Evolutionary conservation across 1,140 invertebrate species (phyloP).

Genomic region (Lysiphlebus fabarum): DNA sequence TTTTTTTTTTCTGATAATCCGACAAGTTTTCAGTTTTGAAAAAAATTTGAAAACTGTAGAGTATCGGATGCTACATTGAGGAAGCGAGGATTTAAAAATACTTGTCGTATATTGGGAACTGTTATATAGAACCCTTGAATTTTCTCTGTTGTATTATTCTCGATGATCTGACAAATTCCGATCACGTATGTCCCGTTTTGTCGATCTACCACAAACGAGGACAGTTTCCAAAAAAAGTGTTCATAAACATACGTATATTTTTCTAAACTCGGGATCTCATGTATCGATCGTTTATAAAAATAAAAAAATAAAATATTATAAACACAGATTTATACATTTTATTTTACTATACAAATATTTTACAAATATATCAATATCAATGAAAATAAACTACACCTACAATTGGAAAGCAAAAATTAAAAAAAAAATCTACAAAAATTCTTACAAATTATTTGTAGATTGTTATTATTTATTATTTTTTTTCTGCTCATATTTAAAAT

Average conservation of each 20-base stretch:
- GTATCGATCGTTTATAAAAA: not conserved
- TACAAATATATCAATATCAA: too few relatives aligned
- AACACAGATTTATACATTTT: not conserved
- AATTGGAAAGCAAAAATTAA: not conserved
- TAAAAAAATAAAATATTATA: not conserved
- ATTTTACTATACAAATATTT: too few relatives aligned
- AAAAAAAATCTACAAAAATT: slow-evolving; percentile 1
- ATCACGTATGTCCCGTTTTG: slow-evolving; percentile 18
- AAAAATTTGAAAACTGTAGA: not conserved
- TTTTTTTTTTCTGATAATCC: not conserved
- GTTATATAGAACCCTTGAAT: slow-evolving; percentile 7
- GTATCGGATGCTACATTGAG: not conserved
- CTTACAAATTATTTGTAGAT: not conserved
- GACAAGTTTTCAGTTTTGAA: not conserved
- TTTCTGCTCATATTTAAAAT: slow-evolving; percentile 9
- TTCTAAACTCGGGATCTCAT: not conserved
- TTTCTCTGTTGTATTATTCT: slow-evolving; percentile 15
- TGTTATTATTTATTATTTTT: not conserved
- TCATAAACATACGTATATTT: not conserved
- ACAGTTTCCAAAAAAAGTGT: slow-evolving; percentile 2
- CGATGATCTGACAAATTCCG: slow-evolving; percentile 20
- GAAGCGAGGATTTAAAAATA: not conserved
- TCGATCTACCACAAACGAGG: slow-evolving; percentile 13
- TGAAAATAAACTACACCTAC: too few relatives aligned
- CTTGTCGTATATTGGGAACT: slow-evolving; percentile 11